phyloP scores from a whole-genome alignment of 2,888 invertebrate genomes.

The Agapostemon virescens region DNA sequence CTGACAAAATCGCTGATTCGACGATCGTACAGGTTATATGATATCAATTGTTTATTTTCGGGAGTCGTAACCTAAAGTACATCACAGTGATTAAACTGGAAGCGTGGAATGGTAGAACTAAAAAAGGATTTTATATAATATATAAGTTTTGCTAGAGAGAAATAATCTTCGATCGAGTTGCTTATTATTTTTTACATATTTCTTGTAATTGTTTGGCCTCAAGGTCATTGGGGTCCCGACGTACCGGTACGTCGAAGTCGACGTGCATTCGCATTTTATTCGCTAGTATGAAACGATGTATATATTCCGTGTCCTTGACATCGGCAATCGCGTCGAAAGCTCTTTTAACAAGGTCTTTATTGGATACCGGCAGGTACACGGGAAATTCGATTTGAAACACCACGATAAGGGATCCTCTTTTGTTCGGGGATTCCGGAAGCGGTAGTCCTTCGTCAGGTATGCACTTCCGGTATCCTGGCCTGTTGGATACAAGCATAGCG shows the following conservation, averaged over 20 bases:
- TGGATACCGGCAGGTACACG: slow-evolving; percentile 81
- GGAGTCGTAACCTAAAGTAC: not conserved
- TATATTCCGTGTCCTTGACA: slow-evolving; percentile 61
- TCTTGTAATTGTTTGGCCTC: slow-evolving; percentile 57
- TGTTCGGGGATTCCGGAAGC: slow-evolving; percentile 83
- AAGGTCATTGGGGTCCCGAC: slow-evolving; percentile 52
- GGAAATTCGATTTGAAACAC: slow-evolving; percentile 85
- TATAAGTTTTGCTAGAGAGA: not conserved
- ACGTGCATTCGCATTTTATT: slow-evolving; percentile 69
- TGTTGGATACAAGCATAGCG: slow-evolving; percentile 39
- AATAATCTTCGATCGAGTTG: not conserved
- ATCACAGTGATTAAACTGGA: not conserved
- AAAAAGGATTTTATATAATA: too few species aligned
- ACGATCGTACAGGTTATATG: not conserved
- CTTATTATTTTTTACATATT: slow-evolving; percentile 48
- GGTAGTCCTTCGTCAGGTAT: slow-evolving; percentile 89
- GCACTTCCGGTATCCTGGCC: slow-evolving; percentile 86
- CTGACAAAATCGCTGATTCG: not conserved
- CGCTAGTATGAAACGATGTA: slow-evolving; percentile 66
- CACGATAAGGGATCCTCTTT: slow-evolving; percentile 87
- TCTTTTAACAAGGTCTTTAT: slow-evolving; percentile 77
- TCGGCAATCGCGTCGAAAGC: slow-evolving; percentile 67
- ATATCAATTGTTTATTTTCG: not conserved
- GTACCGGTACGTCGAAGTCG: slow-evolving; percentile 66
- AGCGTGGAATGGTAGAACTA: not conserved